Evolutionary conservation across 2,888 invertebrate species (phyloP), one percentile per base, ranked within the genome.

Genomic region (Lasioglossum zephyrum): DNA sequence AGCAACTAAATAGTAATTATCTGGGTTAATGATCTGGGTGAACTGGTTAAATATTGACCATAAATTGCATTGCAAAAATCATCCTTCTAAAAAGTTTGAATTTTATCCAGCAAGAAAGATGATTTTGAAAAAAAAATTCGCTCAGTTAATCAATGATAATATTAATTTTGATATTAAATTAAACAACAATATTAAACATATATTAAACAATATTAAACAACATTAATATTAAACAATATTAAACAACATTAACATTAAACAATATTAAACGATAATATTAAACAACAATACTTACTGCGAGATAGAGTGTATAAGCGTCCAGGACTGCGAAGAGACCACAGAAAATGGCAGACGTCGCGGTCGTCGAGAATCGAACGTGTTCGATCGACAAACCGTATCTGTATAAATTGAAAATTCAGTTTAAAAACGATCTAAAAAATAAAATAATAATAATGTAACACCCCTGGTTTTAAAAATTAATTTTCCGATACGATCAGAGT

Each of bases 291-390:
- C 90, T 91, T 88, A 95, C 94, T 92, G 93, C 92, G 73, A 92
- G 90, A 87, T 93, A 92, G 31, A 94, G 85, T 22, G 94, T 90
- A 70, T 92, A 93, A 39, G 93, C 89, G 81, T 95, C 94, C 74
- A 94, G 89, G 74, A 95, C 82, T 0, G 93, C 92, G 41, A 95
- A 90, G 22, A 92, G 81, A 49, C 91, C 92, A 69, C 92, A 94
- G 49, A 92, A 88, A 26, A 90, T 79, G 4, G 92, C 93, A 2
- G 91, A 87, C 22, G 90, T 88, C 4, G 90, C 89, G 4, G 93
- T 93, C 6, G 91, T 90, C 47, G 89, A 66, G 18, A 91, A 90
- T 8, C 93, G 93, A 53, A 95, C 92, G 70, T 94, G 92, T 11
- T 79, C 60, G 36, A 88, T 60, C 63, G 87, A 89, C n/a, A 93